Percentiles rank a stretch among this genome's conserved stretches.
Conservation (phyloP, 1,140 invertebrate genomes). For the Periplaneta americana region DNA sequence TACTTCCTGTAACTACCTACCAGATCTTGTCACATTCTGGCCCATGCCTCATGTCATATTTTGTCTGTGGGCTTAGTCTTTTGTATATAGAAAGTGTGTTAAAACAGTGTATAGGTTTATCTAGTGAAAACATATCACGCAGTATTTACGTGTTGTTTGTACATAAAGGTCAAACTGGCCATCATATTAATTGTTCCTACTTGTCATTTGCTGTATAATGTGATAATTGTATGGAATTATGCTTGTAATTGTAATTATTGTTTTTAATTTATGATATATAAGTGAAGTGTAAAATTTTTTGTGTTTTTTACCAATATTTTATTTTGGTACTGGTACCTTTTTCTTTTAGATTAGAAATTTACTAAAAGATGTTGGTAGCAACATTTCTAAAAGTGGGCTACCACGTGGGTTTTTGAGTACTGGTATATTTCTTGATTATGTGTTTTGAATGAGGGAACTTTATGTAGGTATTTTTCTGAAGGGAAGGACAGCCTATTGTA, state of each 20-base stretch:
- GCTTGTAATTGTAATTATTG: neutral
- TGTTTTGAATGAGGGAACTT: neutral
- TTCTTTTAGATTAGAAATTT: neutral
- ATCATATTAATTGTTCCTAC: neutral
- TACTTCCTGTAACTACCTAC: neutral
- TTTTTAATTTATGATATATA: neutral
- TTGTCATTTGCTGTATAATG: neutral
- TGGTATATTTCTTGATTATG: too few relatives aligned
- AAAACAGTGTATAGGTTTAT: too few relatives aligned
- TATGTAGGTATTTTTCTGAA: neutral
- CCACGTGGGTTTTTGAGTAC: neutral
- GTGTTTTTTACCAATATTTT: neutral
- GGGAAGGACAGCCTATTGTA: too few relatives aligned
- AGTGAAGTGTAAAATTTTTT: neutral
- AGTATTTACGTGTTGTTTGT: neutral
- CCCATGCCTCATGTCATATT: neutral
- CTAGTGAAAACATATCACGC: neutral
- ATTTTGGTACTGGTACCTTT: neutral
- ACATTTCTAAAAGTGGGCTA: neutral
- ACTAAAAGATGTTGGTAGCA: neutral
- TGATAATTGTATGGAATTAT: neutral
- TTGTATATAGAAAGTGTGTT: too few relatives aligned
- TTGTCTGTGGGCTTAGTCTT: too few relatives aligned
- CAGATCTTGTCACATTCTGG: too few relatives aligned
- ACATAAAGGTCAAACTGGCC: neutral